Evolutionary conservation across 2,113 vertebrate species (phyloP).

Genomic region (Irena cyanogastra): DNA sequence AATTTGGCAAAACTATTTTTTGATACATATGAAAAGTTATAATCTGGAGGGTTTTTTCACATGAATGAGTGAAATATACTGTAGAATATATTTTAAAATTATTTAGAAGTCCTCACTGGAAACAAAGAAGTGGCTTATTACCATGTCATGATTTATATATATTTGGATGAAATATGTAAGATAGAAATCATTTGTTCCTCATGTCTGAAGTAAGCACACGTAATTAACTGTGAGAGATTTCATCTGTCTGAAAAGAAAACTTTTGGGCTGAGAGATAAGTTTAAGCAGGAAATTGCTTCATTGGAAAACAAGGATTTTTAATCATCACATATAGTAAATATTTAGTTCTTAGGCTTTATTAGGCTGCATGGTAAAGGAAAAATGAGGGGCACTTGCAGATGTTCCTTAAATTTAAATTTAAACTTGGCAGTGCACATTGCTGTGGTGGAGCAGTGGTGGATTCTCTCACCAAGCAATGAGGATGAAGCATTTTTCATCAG

Average conservation of each 20-base stretch:
- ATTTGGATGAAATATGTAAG: background rate
- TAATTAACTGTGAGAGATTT: background rate
- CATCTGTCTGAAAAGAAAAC: background rate
- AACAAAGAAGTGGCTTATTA: background rate
- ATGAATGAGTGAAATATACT: background rate
- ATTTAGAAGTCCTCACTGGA: background rate
- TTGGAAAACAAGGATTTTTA: background rate
- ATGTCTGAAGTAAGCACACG: background rate
- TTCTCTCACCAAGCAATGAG: background rate
- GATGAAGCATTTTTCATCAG: rapidly evolving
- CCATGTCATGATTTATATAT: background rate
- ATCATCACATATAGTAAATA: background rate
- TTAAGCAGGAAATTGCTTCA: background rate
- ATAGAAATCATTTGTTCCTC: background rate
- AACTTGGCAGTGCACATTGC: background rate
- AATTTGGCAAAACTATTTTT: background rate
- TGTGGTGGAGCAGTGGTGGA: background rate
- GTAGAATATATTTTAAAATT: background rate
- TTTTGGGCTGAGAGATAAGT: background rate
- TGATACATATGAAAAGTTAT: background rate
- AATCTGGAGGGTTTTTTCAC: background rate
- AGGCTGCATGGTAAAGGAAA: background rate
- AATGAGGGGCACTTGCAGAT: background rate
- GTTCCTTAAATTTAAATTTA: background rate
- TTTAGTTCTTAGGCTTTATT: background rate